phyloP scores from a whole-genome alignment of 2,797 vertebrate genomes.

The Tapera naevia region DNA sequence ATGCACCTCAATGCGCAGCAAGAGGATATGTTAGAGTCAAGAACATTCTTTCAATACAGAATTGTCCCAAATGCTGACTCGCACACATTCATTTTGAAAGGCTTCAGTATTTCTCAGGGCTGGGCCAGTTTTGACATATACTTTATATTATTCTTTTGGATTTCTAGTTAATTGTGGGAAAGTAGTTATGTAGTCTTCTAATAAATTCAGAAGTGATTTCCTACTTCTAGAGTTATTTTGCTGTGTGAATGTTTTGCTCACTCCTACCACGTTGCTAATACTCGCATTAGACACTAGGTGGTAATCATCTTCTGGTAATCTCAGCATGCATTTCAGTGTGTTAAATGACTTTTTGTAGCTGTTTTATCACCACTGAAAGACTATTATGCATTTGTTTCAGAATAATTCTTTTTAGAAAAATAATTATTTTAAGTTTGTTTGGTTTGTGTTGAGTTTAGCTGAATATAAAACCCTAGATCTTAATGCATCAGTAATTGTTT shows the following conservation, averaged over 20 bases:
- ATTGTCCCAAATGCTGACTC: not conserved
- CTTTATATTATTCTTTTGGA: not conserved
- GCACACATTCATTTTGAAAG: not conserved
- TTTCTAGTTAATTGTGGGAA: not conserved
- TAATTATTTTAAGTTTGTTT: not conserved
- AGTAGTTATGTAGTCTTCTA: not conserved
- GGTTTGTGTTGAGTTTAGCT: not conserved
- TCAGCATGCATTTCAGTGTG: not conserved
- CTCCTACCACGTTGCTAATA: not conserved
- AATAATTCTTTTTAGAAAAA: not conserved
- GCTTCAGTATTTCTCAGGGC: not conserved
- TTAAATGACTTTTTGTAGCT: not conserved
- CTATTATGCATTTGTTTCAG: not conserved
- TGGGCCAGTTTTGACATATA: not conserved
- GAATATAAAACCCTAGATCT: not conserved
- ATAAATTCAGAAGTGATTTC: not conserved
- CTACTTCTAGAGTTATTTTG: not conserved
- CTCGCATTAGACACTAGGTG: constrained; percentile 16
- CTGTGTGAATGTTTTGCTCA: not conserved
- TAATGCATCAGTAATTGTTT: not conserved
- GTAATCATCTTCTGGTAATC: constrained; percentile 30
- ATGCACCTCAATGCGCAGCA: not conserved
- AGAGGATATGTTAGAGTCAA: not conserved
- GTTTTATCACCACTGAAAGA: not conserved
- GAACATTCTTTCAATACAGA: not conserved